Evolutionary conservation across 1,140 invertebrate genomes (phyloP), one percentile per base, ranked within the genome.

Genomic region (Drosophila bocki): DNA sequence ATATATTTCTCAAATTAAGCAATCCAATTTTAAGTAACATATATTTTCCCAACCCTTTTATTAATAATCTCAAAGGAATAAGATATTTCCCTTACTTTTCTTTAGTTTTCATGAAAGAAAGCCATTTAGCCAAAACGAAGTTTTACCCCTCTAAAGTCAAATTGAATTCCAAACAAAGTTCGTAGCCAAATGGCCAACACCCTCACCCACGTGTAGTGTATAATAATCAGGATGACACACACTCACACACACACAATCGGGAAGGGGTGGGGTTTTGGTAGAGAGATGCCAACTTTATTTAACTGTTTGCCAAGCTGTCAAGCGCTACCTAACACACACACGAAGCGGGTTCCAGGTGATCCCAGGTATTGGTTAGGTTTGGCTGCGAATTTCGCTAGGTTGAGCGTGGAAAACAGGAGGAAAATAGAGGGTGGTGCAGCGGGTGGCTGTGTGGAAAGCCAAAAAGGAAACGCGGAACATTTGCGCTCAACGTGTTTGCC

Each of bases 271-370:
- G 17, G 33, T 13, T 48, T 48, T 32, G 42, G 45, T 15, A 26
- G 68, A 33, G 39, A 51, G 45, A 72, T 72, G 84, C 84, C 84
- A 87, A 87, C 84, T 87, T 88, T 87, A 87, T 87, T 87, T 87
- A 87, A 88, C 84, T 87, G 84, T 87, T 87, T 87, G 84, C 84
- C 80, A 84, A 87, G 80, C 84, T 88, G 84, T 88, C 84, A 88
- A 87, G 84, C 84, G 80, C 68, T 84, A 84, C 80, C 84, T 88
- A 88, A 88, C 57, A 67, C 64, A 26, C 69, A 70, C 56, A 72
- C 60, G 64, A 37, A 57, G 50, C 19, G 64, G 48, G 47, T 71
- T 71, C 42, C 69, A 59, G 54, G 67, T 72, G 68, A 74, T 74
- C 68, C 70, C 70, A 44, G 67, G 70, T 74, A 72, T 72, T 74